Evolutionary conservation across 2,113 vertebrate species (phyloP).

Genomic region (Setophaga petechia): DNA sequence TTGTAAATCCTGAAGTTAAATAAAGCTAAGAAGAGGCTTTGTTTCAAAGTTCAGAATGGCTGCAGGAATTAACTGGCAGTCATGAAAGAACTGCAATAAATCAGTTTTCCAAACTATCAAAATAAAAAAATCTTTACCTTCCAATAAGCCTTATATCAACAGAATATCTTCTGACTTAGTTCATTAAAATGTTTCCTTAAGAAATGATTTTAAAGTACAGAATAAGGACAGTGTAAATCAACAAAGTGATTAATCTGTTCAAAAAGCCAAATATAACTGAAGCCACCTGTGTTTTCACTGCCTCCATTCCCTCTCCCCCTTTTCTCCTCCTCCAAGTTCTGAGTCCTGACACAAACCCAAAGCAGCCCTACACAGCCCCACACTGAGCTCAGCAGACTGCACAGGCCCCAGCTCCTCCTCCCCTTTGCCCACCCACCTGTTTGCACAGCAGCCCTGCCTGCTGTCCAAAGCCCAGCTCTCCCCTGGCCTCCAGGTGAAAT

Average conservation of each 20-base stretch:
- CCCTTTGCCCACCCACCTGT: neutral
- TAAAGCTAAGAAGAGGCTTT: neutral
- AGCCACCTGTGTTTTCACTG: neutral
- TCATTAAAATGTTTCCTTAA: neutral
- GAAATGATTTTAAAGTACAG: neutral
- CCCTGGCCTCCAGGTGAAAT: neutral
- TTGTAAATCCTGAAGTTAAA: neutral
- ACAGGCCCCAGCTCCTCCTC: neutral
- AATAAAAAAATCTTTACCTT: neutral
- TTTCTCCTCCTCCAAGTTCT: neutral
- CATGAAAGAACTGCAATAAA: neutral
- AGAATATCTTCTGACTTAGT: neutral
- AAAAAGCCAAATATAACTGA: conserved; percentile 9
- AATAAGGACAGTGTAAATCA: neutral
- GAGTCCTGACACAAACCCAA: neutral
- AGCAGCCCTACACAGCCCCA: neutral
- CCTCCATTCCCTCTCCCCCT: neutral
- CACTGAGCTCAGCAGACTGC: neutral
- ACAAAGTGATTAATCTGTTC: neutral
- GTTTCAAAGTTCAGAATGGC: neutral
- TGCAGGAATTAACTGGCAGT: neutral
- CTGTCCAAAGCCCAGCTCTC: neutral
- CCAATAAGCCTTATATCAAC: neutral
- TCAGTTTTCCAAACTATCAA: neutral
- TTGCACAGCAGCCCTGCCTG: neutral